Evolutionary conservation across 2,797 vertebrate species (phyloP), one percentile per base, ranked within the genome.

Genomic region (Sebastes wilsoni): DNA sequence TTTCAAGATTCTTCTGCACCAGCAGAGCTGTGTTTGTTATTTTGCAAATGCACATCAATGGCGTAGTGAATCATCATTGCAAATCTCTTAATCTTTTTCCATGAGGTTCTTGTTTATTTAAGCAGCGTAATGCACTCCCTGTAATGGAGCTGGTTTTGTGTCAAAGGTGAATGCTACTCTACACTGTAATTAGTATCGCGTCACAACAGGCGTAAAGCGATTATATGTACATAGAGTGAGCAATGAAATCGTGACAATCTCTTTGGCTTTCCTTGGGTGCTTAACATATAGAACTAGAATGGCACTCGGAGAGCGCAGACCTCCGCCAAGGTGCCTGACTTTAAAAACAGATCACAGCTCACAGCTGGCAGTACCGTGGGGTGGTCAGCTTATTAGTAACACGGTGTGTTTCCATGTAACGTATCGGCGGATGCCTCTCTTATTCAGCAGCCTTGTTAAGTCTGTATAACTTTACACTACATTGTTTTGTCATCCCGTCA

Each of bases 1-100:
- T 75, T 80, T 83, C 54, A 58, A 70, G 65, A 84, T 79, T 61
- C 80, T 64, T 27, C 77, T 52, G 71, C 55, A 65, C 75, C 56
- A 70, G 25, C 25, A 27, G 25, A 79, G 58, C 72, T 68, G 22
- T 28, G 46, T 72, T 72, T 80, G 49, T 78, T 75, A 32, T 72
- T 61, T 46, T 78, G 56, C 76, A 79, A 78, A 83, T 62, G 64
- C 74, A 87, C 55, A 75, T 82, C 72, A 79, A 64, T 67, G 56
- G 66, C 18, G 20, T 42, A 68, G 70, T 89, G 84, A 91, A 82
- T 90, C 82, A 87, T 87, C 58, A 8, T 36, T 42, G 23, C 64
- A 72, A 77, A 80, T 83, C 72, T 77, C 68, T 71, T 80, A 81
- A 78, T 86, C 75, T 42, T 71, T 67, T 84, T 81, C 36, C 69